Evolutionary conservation across 1,140 invertebrate species (phyloP), one percentile per base, ranked within the genome.

Genomic region (Apis dorsata): DNA sequence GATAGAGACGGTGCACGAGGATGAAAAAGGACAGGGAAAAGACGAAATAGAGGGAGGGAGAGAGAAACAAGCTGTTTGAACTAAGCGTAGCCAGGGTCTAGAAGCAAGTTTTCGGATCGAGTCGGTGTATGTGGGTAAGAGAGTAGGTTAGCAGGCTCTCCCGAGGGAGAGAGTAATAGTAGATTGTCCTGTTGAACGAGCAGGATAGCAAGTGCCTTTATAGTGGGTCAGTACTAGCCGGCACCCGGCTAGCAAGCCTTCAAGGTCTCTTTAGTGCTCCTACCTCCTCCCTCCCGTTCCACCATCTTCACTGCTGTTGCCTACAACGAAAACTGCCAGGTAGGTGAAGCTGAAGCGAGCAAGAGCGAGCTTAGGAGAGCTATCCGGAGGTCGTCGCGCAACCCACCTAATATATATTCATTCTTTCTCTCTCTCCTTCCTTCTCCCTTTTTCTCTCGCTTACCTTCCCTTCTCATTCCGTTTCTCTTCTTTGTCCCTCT

Each of bases 161-260:
- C 85, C 74, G 88, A 93, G 89, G 88, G 88, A 92, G 92, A 92
- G 79, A 85, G 86, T 88, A 82, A 83, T 84, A 91, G 85, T 81
- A 85, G 77, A 90, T 87, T 87, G 85, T 89, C 88, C 84, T 87
- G 86, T 78, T 76, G 88, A 91, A 91, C 83, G 90, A 93, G 91
- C 86, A 93, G 86, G 92, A 93, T 65, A 86, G 92, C 93, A 93
- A 93, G 93, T 93, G 93, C 91, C 91, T 93, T 93, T 93, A 94
- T 94, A 94, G 92, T 94, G 93, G 93, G 93, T 94, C 93, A 94
- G 92, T 92, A 92, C 91, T 93, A 92, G 92, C 88, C 88, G 90
- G 88, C 92, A 93, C 89, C 92, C 89, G 91, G 91, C 90, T 84
- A 86, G 87, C 91, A 87, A 91, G 88, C 86, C 84, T 90, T 92